These are phyloP conservation scores for Chloebia gouldiae DNA, from an alignment of 2,113 vertebrate genomes.

Conservation along the genomic window DNA sequence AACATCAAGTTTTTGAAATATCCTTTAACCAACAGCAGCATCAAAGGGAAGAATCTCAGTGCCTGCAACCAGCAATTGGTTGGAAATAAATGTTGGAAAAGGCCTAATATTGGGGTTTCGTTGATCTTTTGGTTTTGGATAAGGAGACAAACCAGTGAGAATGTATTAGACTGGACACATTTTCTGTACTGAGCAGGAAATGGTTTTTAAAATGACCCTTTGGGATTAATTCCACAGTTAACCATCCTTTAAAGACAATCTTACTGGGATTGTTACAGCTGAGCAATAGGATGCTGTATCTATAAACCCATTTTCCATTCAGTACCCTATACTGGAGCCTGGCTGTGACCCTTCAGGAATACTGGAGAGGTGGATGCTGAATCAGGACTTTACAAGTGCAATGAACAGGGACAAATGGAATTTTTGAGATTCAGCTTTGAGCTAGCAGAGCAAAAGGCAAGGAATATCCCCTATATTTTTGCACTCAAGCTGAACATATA, in stretches of 20 bases:
- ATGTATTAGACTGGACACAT: neutral
- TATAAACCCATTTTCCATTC: neutral
- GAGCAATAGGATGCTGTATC: neutral
- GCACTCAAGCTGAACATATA: neutral
- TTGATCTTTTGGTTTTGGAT: neutral
- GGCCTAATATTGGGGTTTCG: neutral
- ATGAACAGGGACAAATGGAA: neutral
- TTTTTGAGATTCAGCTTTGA: neutral
- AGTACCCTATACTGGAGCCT: neutral
- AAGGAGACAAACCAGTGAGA: neutral
- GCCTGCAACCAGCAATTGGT: neutral
- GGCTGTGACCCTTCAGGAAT: neutral
- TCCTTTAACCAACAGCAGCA: neutral
- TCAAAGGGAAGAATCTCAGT: neutral
- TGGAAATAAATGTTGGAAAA: neutral
- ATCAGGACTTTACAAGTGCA: neutral
- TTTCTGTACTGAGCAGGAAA: neutral
- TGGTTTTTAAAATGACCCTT: neutral
- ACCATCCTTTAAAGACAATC: neutral
- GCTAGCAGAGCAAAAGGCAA: neutral
- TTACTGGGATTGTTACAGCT: neutral
- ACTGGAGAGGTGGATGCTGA: neutral
- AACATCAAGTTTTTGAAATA: neutral
- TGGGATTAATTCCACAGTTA: neutral
- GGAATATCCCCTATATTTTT: neutral